Base-by-base conservation (phyloP, 2,113 vertebrate species). In the Percopsis transmontana region DNA sequence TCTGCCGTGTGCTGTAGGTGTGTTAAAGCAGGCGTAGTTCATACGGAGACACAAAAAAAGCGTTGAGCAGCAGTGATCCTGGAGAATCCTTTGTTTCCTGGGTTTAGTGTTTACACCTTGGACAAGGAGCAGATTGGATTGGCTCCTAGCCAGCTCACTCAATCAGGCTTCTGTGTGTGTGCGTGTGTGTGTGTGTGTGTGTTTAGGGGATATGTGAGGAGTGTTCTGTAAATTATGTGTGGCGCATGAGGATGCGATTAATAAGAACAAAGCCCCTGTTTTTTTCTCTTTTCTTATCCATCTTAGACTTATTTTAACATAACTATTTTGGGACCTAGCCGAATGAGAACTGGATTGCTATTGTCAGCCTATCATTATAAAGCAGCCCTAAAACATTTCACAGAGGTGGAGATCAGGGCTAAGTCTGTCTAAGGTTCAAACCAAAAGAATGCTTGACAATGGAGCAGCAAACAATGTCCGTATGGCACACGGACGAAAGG, bases 41-140 rank as follows among this genome's bases (percentile, higher is more conserved):
- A 40, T 18, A 15, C 20, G 6, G 21, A 38, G 27, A 64, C 44
- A 27, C 15, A 16, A 2, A 62, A 42, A 50, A 54, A n/a, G 11
- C 10, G 4, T 52, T 50, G 11, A 27, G 47, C 40, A 70, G 59
- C 55, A 5, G 23, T 27, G 13, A 54, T 70, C 65, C 23, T 55
- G 61, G 54, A 52, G 59, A 79, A 70, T 16, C 64, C 53, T 76
- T 84, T 82, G 48, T 82, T 72, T 66, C 44, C 56, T 12, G 20
- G 65, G 65, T 85, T 83, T 79, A 67, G 54, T 80, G 70, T 74
- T 66, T 71, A 48, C 74, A 60, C 74, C 56, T 76, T 72, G 62
- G 62, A 76, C 47, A 52, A 75, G 59, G 79, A 82, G 76, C 60
- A 85, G 88, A 88, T 88, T 86, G 87, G 74, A 74, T 80, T 86